Evolutionary conservation across 1,140 invertebrate species (phyloP), one percentile per base, ranked within the genome.

Genomic region (Drosophila ironensis): DNA sequence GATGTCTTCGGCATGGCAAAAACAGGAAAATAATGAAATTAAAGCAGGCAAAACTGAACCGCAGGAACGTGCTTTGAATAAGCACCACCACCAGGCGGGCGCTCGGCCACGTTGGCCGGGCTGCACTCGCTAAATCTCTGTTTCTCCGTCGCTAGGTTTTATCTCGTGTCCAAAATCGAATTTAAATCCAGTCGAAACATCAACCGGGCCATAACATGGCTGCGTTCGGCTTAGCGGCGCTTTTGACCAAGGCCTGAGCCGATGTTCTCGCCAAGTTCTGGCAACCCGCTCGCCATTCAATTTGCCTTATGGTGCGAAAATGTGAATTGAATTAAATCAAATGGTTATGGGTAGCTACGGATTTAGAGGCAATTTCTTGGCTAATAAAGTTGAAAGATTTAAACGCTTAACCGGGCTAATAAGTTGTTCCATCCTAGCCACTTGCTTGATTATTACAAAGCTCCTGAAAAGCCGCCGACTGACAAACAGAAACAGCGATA

Each of bases 31-130:
- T 54, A 48, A 38, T 25, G 20, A 50, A 48, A 44, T 17, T 5
- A 30, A 53, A 71, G 33, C 38, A 28, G 40, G 28, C 53, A 41
- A 47, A 51, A 64, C 52, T 59, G 66, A 67, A 75, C 61, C 76
- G 52, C 69, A 71, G 41, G 45, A 84, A 82, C 77, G 77, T 82
- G 77, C 77, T 82, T 82, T 73, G 77, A 82, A 82, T 82, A 82
- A 69, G 60, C 71, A 68, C 45, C 52, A n/a, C n/a, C 38, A 28
- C 41, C 30, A 33, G 42, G 37, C 48, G 27, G 42, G 40, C 14
- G 14, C 30, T 33, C 30, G 30, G 30, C 30, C 30, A 33, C 53
- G 46, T 28, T 60, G 40, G 12, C 41, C 60, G 45, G 40, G 12
- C 41, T 70, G 45, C 53, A 71, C 46, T 51, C 46, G 25, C 38